Conservation (phyloP, 2,888 invertebrate species). For the Ecdyonurus torrentis region DNA sequence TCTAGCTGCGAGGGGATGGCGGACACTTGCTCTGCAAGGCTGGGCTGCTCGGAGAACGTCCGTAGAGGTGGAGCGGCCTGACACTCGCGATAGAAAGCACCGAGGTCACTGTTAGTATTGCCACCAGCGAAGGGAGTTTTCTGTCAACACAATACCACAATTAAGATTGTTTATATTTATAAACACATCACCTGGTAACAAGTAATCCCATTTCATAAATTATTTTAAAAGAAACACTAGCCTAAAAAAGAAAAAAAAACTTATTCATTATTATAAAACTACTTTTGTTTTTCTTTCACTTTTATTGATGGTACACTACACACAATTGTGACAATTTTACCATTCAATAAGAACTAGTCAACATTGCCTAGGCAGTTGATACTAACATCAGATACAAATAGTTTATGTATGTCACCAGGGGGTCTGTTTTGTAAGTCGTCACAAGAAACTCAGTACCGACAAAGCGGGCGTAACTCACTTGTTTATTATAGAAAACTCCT, state of each 20-base stretch:
- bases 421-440: no score
- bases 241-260: neutral
- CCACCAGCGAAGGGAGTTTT: slow-evolving; percentile 60
- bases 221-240: neutral
- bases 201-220: neutral
- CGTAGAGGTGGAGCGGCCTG: slow-evolving; percentile 46
- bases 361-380: no score
- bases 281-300: no score
- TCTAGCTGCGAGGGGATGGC: slow-evolving; percentile 52
- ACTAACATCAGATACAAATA: no score
- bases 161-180: neutral
- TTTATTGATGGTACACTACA: no score
- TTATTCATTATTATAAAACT: neutral
- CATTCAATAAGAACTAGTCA: no score
- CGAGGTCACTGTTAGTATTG: slow-evolving; percentile 54
- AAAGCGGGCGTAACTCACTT: no score
- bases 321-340: no score
- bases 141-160: slow-evolving; percentile 30
- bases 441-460: no score
- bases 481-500: no score
- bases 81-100: slow-evolving; percentile 64
- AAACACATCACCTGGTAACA: neutral
- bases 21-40: slow-evolving; percentile 37
- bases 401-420: no score
- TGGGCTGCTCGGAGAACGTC: slow-evolving; percentile 31